Evolutionary conservation across 1,140 invertebrate species (phyloP).

Genomic region (Acromyrmex echinatior): DNA sequence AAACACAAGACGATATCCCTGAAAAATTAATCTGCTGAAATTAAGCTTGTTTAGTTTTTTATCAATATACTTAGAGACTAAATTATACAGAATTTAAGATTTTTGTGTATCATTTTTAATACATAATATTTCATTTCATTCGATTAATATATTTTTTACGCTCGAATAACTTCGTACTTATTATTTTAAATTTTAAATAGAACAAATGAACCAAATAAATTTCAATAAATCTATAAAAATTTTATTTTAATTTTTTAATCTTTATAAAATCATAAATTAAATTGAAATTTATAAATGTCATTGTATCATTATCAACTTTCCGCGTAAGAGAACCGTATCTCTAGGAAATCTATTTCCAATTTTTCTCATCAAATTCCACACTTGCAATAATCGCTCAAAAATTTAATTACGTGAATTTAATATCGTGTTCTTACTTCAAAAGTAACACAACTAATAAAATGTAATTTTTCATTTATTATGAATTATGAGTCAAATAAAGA

Average conservation of each 20-base stretch:
- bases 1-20: background rate
- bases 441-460: no score
- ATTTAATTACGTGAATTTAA: background rate
- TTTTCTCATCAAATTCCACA: no score
- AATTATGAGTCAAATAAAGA: no score
- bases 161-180: background rate
- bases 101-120: background rate
- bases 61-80: background rate
- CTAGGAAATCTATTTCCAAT: no score
- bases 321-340: no score
- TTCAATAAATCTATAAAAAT: background rate
- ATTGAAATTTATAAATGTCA: background rate
- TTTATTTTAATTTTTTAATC: background rate
- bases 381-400: background rate
- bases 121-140: background rate
- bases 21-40: slow-evolving; percentile 12
- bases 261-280: slow-evolving; percentile 5
- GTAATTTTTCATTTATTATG: no score
- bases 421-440: background rate
- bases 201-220: background rate
- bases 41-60: background rate
- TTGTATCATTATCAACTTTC: no score
- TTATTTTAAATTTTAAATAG: background rate
- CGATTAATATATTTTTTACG: no score
- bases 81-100: background rate